phyloP scores from a whole-genome alignment of 2,888 invertebrate genomes.

The Agrypnus murinus region DNA sequence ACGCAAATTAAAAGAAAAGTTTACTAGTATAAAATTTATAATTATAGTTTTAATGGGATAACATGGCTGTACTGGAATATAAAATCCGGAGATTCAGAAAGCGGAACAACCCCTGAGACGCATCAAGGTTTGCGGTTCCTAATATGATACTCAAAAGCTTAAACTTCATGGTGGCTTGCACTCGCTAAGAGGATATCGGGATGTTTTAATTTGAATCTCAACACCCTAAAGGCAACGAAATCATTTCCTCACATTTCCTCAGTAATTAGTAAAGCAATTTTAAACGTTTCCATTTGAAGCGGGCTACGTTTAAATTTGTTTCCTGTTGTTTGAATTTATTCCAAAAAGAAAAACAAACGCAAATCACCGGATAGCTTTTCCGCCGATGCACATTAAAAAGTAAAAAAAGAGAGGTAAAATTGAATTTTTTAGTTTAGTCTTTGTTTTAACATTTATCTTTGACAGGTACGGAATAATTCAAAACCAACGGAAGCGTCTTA shows the following conservation, averaged over 20 bases:
- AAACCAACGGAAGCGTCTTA: background rate
- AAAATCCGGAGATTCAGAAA: background rate
- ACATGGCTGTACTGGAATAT: conserved; percentile 9
- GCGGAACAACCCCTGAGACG: background rate
- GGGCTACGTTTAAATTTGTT: conserved; percentile 6
- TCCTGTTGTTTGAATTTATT: too few relatives aligned
- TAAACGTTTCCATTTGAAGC: conserved; percentile 18
- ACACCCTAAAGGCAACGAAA: conserved; percentile 26
- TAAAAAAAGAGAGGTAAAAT: too few relatives aligned
- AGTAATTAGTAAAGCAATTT: conserved; percentile 27
- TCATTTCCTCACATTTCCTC: conserved; percentile 24
- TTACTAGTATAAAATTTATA: too few relatives aligned
- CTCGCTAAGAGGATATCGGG: conserved; percentile 17
- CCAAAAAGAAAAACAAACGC: too few relatives aligned
- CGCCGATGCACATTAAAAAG: too few relatives aligned
- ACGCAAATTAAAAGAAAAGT: too few relatives aligned
- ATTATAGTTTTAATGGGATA: too few relatives aligned
- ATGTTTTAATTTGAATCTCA: conserved; percentile 30
- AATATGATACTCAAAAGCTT: conserved; percentile 17
- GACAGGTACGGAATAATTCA: conserved; percentile 4
- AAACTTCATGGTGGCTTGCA: conserved; percentile 16
- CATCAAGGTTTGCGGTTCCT: conserved; percentile 6
- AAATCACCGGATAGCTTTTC: too few relatives aligned
- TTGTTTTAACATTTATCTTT: background rate
- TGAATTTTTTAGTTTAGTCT: too few relatives aligned